Evolutionary conservation across 2,797 vertebrate species (phyloP), one percentile per base, ranked within the genome.

Genomic region (Halcyon smyrnensis): DNA sequence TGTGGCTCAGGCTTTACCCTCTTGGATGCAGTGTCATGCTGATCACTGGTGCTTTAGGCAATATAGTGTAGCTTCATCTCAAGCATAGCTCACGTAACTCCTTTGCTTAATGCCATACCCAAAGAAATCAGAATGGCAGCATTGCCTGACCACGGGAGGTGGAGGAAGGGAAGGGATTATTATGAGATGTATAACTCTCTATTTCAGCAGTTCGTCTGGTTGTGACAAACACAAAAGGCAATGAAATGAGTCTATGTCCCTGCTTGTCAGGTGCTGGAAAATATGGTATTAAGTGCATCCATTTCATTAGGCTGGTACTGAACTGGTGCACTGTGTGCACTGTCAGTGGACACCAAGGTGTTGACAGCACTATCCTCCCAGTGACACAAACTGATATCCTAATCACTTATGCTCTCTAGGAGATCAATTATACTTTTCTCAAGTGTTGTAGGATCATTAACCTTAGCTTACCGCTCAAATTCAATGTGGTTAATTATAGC

Each of bases 391-490:
- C 67, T 36, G 92, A 90, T 90, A 91, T 87, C 87, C 84, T 94
- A 46, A 89, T 93, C 91, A 90, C 89, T 87, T 90, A 69, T 23
- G 67, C 91, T 93, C 80, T 94, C 65, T 62, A 36, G 63, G 74
- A 75, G 91, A 95, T 95, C 91, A 84, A n/a, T 95, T 95, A 95
- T 89, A 59, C 78, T 93, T 92, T 89, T 24, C 93, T 95, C 78
- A 89, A 87, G 84, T 94, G 95, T 79, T 94, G 87, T 91, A 82
- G 91, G 89, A 73, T 84, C 89, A 95, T 96, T 96, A 94, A 96
- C 78, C 81, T 94, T 91, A 95, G 95, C 75, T 96, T 97, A 93
- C 95, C 1, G 84, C 78, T 94, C 89, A 73, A 76, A 87, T 95
- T 94, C 89, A 76, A 2, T 18, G 59, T 51, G 71, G 68, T 84